A percentile compares a stretch with the other conserved stretches of the same genome.
Conservation (phyloP, 2,888 invertebrate species). For the Chloromyia formosa region DNA sequence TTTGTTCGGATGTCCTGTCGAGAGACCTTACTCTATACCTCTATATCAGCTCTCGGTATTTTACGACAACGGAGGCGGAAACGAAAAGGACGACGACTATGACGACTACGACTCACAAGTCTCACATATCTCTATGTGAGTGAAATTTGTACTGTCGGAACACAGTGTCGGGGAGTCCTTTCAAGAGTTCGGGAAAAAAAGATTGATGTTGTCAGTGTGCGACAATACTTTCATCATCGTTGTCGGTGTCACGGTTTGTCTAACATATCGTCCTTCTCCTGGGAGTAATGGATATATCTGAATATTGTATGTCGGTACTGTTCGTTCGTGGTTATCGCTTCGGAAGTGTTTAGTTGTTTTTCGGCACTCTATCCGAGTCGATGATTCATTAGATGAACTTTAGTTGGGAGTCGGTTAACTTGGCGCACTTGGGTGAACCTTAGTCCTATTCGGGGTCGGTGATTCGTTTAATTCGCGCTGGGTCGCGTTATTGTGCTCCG, state of each 20-base stretch:
- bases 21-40: no score
- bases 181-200: slow-evolving; percentile 29
- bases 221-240: slow-evolving; percentile 39
- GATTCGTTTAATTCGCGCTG: no score
- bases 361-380: no score
- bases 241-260: slow-evolving; percentile 34
- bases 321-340: slow-evolving; percentile 34
- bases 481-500: background rate
- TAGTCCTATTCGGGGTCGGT: no score
- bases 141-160: slow-evolving; percentile 27
- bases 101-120: slow-evolving; percentile 19
- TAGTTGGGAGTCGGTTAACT: no score
- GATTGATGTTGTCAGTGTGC: slow-evolving; percentile 43
- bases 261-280: slow-evolving; percentile 17
- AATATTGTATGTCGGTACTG: slow-evolving; percentile 18
- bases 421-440: no score
- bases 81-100: slow-evolving; percentile 30
- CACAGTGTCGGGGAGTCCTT: slow-evolving; percentile 27
- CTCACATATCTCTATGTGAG: slow-evolving; percentile 11
- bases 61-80: slow-evolving; percentile 36
- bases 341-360: background rate
- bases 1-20: background rate
- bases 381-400: no score
- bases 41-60: background rate
- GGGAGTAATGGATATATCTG: background rate